Conservation (phyloP, 2,888 invertebrate species). For the Aelia acuminata region DNA sequence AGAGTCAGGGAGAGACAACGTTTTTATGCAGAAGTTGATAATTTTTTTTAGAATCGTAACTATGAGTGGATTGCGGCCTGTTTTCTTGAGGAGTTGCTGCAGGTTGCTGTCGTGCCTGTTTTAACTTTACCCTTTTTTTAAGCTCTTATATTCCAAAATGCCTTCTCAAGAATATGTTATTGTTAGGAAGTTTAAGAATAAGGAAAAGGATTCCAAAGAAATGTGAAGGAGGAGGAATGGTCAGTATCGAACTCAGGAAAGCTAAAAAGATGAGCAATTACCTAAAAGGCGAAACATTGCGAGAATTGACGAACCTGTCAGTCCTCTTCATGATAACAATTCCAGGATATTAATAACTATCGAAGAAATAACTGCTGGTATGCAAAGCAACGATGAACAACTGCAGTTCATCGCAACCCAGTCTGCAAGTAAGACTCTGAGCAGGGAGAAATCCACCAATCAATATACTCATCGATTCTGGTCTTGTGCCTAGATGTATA, state of each 20-base stretch:
- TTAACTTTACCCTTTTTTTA: not conserved
- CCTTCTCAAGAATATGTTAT: constrained; percentile 73
- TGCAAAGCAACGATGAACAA: constrained; percentile 77
- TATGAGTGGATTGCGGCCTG: too few relatives aligned
- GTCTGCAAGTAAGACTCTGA: constrained; percentile 90
- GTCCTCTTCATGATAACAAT: constrained; percentile 68
- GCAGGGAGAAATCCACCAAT: constrained; percentile 97
- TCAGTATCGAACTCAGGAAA: constrained; percentile 92
- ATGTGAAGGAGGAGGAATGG: constrained; percentile 90
- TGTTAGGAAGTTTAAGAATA: constrained; percentile 82
- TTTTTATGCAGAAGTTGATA: too few relatives aligned
- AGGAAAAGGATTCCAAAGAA: constrained; percentile 79
- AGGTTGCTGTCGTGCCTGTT: not conserved
- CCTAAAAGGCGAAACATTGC: constrained; percentile 90
- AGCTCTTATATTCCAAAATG: constrained; percentile 70
- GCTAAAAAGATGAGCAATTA: constrained; percentile 93
- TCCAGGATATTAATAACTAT: constrained; percentile 71
- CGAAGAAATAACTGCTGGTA: constrained; percentile 76
- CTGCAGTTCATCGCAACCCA: constrained; percentile 81
- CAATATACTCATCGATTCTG: constrained; percentile 94
- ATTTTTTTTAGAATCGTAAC: too few relatives aligned
- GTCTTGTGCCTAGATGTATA: constrained; percentile 94
- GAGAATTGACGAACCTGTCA: constrained; percentile 72
- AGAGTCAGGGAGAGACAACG: too few relatives aligned
- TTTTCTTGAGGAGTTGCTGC: constrained; percentile 23